A percentile compares a stretch with the other conserved stretches of the same genome.
phyloP scores from a whole-genome alignment of 2,888 invertebrate species.

The Cheilosia variabilis region DNA sequence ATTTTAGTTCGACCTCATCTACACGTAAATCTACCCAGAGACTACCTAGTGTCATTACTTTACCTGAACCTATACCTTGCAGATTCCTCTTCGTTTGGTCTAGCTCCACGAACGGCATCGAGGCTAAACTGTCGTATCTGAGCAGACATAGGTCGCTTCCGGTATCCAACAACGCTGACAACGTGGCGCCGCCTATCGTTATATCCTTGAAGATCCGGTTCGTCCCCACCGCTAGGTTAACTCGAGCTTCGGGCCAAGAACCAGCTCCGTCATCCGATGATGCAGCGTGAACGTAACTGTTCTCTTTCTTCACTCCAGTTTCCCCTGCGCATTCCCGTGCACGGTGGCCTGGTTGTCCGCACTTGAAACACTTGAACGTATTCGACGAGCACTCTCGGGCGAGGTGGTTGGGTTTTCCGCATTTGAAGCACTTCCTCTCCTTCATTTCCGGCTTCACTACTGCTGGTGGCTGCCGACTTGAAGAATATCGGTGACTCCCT shows the following conservation, averaged over 20 bases:
- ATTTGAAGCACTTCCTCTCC: neutral
- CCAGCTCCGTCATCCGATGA: too few relatives aligned
- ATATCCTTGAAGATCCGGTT: slow-evolving; percentile 12
- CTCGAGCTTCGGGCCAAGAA: too few relatives aligned
- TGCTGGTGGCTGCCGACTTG: neutral
- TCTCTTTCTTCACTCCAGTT: neutral
- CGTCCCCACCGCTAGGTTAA: neutral
- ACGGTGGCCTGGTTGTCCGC: slow-evolving; percentile 4
- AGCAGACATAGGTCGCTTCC: slow-evolving; percentile 14
- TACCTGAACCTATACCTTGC: slow-evolving; percentile 10
- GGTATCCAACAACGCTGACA: slow-evolving; percentile 37
- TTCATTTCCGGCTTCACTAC: neutral
- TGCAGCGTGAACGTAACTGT: neutral
- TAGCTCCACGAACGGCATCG: slow-evolving; percentile 13
- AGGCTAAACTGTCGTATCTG: slow-evolving; percentile 7
- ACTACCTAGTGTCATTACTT: slow-evolving; percentile 17
- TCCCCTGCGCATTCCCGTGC: neutral
- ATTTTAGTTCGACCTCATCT: neutral
- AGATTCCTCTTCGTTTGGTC: slow-evolving; percentile 14
- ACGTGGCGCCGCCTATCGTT: neutral
- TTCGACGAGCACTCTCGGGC: neutral
- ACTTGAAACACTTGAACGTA: slow-evolving; percentile 18
- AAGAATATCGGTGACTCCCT: neutral
- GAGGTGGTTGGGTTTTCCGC: neutral
- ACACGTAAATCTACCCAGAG: neutral